Conservation (phyloP, 2,888 invertebrate genomes). For the Chymomyza procnemis region DNA sequence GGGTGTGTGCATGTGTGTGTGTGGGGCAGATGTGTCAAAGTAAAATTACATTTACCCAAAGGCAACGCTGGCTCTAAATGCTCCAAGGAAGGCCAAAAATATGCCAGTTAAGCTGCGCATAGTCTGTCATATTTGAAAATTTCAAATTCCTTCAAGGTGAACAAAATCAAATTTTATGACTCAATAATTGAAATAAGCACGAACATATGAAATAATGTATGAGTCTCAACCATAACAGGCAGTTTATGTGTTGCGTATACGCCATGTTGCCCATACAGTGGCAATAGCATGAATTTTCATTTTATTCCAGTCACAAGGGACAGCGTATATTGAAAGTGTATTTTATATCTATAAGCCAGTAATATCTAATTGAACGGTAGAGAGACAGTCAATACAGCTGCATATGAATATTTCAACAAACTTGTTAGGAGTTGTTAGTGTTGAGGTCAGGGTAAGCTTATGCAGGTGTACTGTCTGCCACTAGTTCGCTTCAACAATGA, state of each 20-base stretch:
- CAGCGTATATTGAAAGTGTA: not conserved
- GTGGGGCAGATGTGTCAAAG: conserved; percentile 52
- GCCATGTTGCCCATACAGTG: conserved; percentile 15
- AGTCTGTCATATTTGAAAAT: conserved; percentile 23
- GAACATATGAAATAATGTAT: conserved; percentile 46
- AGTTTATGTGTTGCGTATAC: conserved; percentile 36
- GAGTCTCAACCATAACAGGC: not conserved
- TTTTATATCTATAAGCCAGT: too few relatives aligned
- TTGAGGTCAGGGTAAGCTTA: too few relatives aligned
- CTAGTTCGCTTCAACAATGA: too few relatives aligned
- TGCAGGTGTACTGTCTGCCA: too few relatives aligned
- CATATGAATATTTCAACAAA: too few relatives aligned
- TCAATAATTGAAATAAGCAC: conserved; percentile 66
- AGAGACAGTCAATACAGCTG: too few relatives aligned
- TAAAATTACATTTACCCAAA: conserved; percentile 65
- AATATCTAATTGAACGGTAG: too few relatives aligned
- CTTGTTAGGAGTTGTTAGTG: too few relatives aligned
- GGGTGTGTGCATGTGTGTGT: conserved; percentile 22
- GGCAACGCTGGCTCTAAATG: conserved; percentile 25
- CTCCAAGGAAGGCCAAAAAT: conserved; percentile 31
- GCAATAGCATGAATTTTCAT: not conserved
- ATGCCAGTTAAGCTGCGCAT: conserved; percentile 8
- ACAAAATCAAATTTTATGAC: conserved; percentile 67
- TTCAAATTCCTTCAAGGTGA: conserved; percentile 51
- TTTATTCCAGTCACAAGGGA: not conserved